A percentile compares a stretch with the other conserved stretches of the same genome.
phyloP scores from a whole-genome alignment of 2,888 invertebrate species.

The Spicauda simplicius region DNA sequence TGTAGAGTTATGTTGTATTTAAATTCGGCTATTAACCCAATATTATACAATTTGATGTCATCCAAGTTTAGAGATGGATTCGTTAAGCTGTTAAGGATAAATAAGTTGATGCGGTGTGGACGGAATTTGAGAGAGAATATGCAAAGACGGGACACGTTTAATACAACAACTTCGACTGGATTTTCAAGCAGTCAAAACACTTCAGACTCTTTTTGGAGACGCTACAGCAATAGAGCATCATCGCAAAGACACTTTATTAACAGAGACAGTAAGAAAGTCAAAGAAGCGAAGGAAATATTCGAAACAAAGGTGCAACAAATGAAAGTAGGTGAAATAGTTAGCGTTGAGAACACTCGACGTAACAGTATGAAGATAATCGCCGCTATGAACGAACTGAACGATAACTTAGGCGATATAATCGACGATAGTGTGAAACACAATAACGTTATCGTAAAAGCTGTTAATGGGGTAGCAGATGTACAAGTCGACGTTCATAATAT shows the following conservation, averaged over 20 bases:
- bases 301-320: slow-evolving; percentile 62
- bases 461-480: slow-evolving; percentile 49
- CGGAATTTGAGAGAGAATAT: slow-evolving; percentile 79
- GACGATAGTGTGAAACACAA: slow-evolving; percentile 41
- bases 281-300: slow-evolving; percentile 53
- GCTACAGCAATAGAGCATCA: slow-evolving; percentile 83
- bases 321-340: slow-evolving; percentile 76
- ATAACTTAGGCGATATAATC: slow-evolving; percentile 48
- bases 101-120: slow-evolving; percentile 75
- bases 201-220: slow-evolving; percentile 86
- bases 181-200: slow-evolving; percentile 85
- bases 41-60: slow-evolving; percentile 96
- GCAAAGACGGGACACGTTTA: slow-evolving; percentile 87
- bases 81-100: slow-evolving; percentile 85
- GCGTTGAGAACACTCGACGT: slow-evolving; percentile 74
- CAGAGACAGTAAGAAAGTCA: slow-evolving; percentile 68
- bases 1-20: slow-evolving; percentile 95
- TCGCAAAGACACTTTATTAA: slow-evolving; percentile 71
- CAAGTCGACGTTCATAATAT: slow-evolving; percentile 60
- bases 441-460: slow-evolving; percentile 38
- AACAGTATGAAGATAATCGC: slow-evolving; percentile 80
- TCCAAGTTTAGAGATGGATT: slow-evolving; percentile 95
- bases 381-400: slow-evolving; percentile 67
- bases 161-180: slow-evolving; percentile 86
- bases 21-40: slow-evolving; percentile 96